phyloP scores from a whole-genome alignment of 2,113 vertebrate species.

The Alexandromys fortis region DNA sequence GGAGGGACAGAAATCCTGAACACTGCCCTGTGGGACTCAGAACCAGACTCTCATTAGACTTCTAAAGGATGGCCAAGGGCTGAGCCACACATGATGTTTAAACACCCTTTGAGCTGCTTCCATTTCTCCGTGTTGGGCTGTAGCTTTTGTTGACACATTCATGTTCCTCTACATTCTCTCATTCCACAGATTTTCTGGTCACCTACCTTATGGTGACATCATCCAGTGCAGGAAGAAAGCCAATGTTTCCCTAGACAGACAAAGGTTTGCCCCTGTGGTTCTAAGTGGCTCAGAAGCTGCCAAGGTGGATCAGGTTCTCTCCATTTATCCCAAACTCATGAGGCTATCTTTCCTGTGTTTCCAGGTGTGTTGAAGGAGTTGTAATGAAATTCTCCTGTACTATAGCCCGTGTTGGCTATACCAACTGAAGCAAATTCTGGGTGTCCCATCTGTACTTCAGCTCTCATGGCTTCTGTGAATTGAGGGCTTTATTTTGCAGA shows the following conservation, averaged over 20 bases:
- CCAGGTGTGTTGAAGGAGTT: not conserved
- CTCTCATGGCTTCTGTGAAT: no score
- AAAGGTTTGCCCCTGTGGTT: not conserved
- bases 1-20: fast-evolving
- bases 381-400: fast-evolving
- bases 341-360: no score
- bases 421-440: fast-evolving
- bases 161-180: fast-evolving
- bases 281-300: not conserved
- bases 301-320: not conserved
- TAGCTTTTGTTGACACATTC: fast-evolving
- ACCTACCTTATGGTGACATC: not conserved
- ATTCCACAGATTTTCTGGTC: fast-evolving
- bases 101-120: fast-evolving
- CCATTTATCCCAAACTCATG: not conserved
- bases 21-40: fast-evolving
- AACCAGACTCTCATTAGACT: no score
- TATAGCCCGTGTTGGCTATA: not conserved
- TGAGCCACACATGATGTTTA: fast-evolving
- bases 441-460: fast-evolving
- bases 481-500: not conserved
- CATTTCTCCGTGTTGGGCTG: fast-evolving
- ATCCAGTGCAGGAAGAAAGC: not conserved
- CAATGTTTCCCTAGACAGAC: not conserved
- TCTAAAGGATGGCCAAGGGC: fast-evolving